Percentiles rank a stretch among this genome's conserved stretches.
phyloP scores from a whole-genome alignment of 2,888 invertebrate species.

The Eupithecia dodoneata region DNA sequence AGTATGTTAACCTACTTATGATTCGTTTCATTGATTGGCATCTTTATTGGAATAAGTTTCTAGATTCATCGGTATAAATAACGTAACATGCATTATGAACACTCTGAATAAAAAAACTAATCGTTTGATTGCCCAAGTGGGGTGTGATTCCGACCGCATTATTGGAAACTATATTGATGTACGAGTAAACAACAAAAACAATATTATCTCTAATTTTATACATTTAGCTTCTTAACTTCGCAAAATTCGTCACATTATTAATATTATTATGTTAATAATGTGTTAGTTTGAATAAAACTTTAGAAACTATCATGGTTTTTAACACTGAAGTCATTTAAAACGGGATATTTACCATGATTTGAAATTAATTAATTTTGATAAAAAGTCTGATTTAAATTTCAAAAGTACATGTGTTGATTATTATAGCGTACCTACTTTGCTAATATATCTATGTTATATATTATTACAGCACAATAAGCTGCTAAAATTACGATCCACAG shows the following conservation, averaged over 20 bases:
- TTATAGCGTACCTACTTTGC: too few species aligned
- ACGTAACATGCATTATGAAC: not conserved
- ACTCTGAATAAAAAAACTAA: not conserved
- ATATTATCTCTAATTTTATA: not conserved
- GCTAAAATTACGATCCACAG: not conserved
- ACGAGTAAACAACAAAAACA: not conserved
- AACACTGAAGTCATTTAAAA: too few species aligned
- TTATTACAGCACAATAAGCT: too few species aligned
- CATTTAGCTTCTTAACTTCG: not conserved
- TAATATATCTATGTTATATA: too few species aligned
- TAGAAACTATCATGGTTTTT: too few species aligned
- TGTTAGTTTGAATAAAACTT: too few species aligned
- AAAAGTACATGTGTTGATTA: too few species aligned
- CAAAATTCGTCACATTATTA: too few species aligned
- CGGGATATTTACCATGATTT: too few species aligned
- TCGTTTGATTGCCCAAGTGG: conserved; percentile 1
- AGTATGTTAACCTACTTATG: not conserved
- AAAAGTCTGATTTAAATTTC: too few species aligned
- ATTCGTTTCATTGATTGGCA: not conserved
- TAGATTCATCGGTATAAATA: not conserved
- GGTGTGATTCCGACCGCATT: not conserved
- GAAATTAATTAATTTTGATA: too few species aligned
- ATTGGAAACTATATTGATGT: not conserved
- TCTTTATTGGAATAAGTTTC: not conserved
- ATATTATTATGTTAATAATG: too few species aligned